phyloP scores from a whole-genome alignment of 1,140 invertebrate genomes.

The Saccostrea echinata region DNA sequence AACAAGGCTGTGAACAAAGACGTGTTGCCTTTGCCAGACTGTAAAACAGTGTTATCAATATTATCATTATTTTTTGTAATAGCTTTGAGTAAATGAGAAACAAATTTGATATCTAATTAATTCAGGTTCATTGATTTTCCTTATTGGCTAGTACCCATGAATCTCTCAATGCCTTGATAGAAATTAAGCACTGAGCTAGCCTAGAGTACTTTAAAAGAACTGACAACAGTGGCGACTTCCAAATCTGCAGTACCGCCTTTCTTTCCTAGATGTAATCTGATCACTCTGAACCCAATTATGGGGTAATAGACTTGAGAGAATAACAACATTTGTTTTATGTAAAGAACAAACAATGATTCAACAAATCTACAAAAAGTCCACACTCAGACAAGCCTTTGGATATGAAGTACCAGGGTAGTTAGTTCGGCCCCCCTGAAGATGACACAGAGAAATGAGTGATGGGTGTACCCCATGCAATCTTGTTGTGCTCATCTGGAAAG shows the following conservation, averaged over 20 bases:
- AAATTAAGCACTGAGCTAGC: not conserved
- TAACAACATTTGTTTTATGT: not conserved
- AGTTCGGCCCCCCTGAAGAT: conserved; percentile 25
- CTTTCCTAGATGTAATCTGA: conserved; percentile 6
- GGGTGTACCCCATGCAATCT: conserved; percentile 13
- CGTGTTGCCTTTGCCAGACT: conserved; percentile 24
- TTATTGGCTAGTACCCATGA: not conserved
- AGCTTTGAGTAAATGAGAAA: conserved; percentile 4
- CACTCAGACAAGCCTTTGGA: conserved; percentile 1
- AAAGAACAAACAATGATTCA: conserved; percentile 31
- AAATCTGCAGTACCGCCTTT: not conserved
- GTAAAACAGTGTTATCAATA: conserved; percentile 34
- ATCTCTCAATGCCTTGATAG: not conserved
- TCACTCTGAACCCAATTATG: conserved; percentile 8
- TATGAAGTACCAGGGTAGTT: not conserved
- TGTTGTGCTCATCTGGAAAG: not conserved
- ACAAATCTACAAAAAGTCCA: conserved; percentile 28
- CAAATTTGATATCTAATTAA: conserved; percentile 26
- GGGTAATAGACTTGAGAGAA: not conserved
- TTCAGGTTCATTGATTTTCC: conserved; percentile 7
- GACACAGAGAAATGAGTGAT: conserved; percentile 23
- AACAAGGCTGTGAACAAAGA: conserved; percentile 3
- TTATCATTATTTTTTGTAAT: conserved; percentile 24
- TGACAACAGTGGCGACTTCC: conserved; percentile 9
- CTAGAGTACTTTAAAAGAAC: conserved; percentile 11